phyloP scores from a whole-genome alignment of 2,888 invertebrate species.

The Drosophila meridiana region DNA sequence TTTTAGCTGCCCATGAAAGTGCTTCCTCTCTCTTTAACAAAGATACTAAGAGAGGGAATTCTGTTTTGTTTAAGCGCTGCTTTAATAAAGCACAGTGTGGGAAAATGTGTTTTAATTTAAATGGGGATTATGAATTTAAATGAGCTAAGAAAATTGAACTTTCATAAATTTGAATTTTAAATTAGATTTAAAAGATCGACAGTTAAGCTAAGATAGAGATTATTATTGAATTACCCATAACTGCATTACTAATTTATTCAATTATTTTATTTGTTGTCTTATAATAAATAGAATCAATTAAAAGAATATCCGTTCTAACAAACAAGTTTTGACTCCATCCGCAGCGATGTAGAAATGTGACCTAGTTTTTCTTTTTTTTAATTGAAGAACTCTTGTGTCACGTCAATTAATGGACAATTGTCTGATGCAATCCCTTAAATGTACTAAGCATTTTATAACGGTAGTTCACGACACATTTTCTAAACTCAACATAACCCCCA shows the following conservation, averaged over 20 bases:
- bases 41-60: neutral
- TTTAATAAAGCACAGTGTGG: constrained; percentile 9
- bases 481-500: neutral
- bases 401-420: constrained; percentile 12
- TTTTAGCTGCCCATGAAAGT: constrained; percentile 33
- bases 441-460: constrained; percentile 15
- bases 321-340: neutral
- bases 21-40: neutral
- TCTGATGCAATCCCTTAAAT: constrained; percentile 19
- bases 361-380: constrained; percentile 6
- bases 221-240: neutral
- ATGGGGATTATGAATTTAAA: neutral
- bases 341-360: constrained; percentile 4
- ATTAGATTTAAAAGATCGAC: neutral
- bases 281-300: neutral
- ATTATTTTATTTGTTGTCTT: neutral
- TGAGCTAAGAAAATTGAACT: neutral
- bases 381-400: constrained; percentile 2
- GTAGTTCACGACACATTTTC: constrained; percentile 2
- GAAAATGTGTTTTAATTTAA: neutral
- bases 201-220: neutral
- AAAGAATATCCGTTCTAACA: neutral
- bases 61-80: neutral
- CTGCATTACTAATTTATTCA: neutral
- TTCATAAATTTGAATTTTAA: neutral